phyloP scores from a whole-genome alignment of 2,888 invertebrate species.

The Hybos culiciformis region DNA sequence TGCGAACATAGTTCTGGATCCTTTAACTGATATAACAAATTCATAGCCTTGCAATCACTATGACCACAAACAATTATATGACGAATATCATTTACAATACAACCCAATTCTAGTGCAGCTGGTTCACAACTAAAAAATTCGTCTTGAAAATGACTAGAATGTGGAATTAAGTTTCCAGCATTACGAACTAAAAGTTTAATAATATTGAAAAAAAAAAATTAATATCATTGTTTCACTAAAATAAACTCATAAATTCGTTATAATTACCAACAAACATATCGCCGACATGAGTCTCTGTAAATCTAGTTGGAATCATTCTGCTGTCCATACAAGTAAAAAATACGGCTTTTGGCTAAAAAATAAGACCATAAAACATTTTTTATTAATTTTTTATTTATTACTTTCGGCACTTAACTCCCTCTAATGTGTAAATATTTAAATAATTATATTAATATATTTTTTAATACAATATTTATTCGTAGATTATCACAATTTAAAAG shows the following conservation, averaged over 20 bases:
- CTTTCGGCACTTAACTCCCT: too few species aligned
- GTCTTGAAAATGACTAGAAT: conserved; percentile 74
- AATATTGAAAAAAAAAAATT: conserved; percentile 2
- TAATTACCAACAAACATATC: conserved; percentile 90
- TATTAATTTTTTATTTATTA: not conserved
- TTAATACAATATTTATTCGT: too few species aligned
- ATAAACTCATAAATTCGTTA: conserved; percentile 1
- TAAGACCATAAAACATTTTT: conserved; percentile 14
- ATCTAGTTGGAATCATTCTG: conserved; percentile 89
- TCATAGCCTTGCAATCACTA: conserved; percentile 97
- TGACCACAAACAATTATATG: conserved; percentile 95
- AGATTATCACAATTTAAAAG: too few species aligned
- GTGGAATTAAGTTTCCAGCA: conserved; percentile 90
- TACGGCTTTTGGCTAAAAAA: conserved; percentile 81
- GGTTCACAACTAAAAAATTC: conserved; percentile 89
- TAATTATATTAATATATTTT: too few species aligned
- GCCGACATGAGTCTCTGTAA: conserved; percentile 89
- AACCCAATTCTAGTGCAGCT: conserved; percentile 88
- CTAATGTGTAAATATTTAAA: too few species aligned
- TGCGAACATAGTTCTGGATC: conserved; percentile 62
- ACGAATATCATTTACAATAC: conserved; percentile 77
- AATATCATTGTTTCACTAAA: conserved; percentile 3
- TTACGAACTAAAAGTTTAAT: conserved; percentile 64
- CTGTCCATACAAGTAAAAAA: conserved; percentile 98
- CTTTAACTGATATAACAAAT: conserved; percentile 69